Evolutionary conservation across 1,140 invertebrate genomes (phyloP).

Genomic region (Sycophila sp.): DNA sequence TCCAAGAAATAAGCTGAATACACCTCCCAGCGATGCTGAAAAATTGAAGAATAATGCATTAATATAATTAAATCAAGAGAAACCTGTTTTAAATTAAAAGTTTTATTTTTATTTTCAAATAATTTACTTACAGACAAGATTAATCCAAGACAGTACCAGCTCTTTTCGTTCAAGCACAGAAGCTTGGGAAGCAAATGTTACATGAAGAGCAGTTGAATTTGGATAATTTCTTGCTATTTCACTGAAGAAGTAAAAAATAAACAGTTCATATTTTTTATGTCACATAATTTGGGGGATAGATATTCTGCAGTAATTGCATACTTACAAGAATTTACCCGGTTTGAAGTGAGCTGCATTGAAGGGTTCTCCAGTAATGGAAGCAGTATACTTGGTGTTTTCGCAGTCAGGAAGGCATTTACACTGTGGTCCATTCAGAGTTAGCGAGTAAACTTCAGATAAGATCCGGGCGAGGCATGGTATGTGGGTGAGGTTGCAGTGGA

Average conservation of each 20-base stretch:
- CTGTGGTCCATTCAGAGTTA: conserved; percentile 20
- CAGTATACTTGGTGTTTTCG: conserved; percentile 47
- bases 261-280: too few relatives aligned
- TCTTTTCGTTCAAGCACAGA: conserved; percentile 70
- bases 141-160: conserved; percentile 60
- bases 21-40: conserved; percentile 65
- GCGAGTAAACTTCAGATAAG: conserved; percentile 18
- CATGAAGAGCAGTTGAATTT: conserved; percentile 70
- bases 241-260: conserved; percentile 45
- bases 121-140: conserved; percentile 55
- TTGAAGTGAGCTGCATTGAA: conserved; percentile 44
- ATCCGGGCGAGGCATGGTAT: conserved; percentile 38
- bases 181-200: conserved; percentile 72
- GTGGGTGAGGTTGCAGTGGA: conserved; percentile 42
- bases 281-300: too few relatives aligned
- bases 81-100: too few relatives aligned
- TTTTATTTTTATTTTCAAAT: too few relatives aligned
- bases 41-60: conserved; percentile 23
- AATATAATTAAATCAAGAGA: too few relatives aligned
- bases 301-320: too few relatives aligned
- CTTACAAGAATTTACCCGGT: conserved; percentile 52
- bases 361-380: conserved; percentile 46
- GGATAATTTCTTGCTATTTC: conserved; percentile 52
- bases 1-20: conserved; percentile 67
- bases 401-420: conserved; percentile 57